These are phyloP conservation scores for Gymnoscopelus braueri DNA, from an alignment of 2,797 vertebrate species.

Conservation along the genomic window DNA sequence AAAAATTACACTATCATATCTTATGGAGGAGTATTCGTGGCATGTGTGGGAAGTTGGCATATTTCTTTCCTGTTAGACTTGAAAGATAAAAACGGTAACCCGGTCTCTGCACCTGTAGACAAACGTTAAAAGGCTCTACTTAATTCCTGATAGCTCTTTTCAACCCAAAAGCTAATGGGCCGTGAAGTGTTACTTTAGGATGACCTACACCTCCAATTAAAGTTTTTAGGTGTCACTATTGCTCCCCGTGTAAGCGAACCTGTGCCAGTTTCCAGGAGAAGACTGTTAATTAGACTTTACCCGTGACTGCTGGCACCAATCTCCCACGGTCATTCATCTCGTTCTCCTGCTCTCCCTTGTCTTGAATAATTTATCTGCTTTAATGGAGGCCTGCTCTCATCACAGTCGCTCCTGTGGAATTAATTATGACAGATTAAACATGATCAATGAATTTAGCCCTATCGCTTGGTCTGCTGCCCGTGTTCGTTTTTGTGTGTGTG, in stretches of 20 bases:
- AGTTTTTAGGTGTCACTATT: constrained; percentile 31
- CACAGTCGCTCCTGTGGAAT: constrained; percentile 75
- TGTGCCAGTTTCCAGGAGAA: constrained; percentile 73
- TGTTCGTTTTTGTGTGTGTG: constrained; percentile 13
- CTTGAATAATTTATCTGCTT: constrained; percentile 76
- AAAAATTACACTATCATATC: too few species aligned
- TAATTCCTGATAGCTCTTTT: constrained; percentile 16
- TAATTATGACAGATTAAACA: constrained; percentile 78
- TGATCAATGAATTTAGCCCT: constrained; percentile 72
- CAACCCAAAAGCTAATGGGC: constrained; percentile 36
- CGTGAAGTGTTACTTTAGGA: constrained; percentile 35
- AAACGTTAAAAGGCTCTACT: background rate
- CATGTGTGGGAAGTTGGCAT: too few species aligned
- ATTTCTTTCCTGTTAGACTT: too few species aligned
- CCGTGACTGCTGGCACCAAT: constrained; percentile 62
- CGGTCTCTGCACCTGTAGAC: too few species aligned
- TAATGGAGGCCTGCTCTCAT: constrained; percentile 74
- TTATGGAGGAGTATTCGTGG: too few species aligned
- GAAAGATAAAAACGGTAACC: too few species aligned
- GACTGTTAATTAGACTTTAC: constrained; percentile 68
- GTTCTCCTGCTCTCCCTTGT: constrained; percentile 60
- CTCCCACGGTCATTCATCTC: constrained; percentile 69
- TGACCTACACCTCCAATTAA: constrained; percentile 54
- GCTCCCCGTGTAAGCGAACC: constrained; percentile 59
- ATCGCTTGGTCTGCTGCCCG: constrained; percentile 59